Base-by-base conservation (phyloP, 64 coral and sea anemone species). In the Cladopsammia gracilis region DNA sequence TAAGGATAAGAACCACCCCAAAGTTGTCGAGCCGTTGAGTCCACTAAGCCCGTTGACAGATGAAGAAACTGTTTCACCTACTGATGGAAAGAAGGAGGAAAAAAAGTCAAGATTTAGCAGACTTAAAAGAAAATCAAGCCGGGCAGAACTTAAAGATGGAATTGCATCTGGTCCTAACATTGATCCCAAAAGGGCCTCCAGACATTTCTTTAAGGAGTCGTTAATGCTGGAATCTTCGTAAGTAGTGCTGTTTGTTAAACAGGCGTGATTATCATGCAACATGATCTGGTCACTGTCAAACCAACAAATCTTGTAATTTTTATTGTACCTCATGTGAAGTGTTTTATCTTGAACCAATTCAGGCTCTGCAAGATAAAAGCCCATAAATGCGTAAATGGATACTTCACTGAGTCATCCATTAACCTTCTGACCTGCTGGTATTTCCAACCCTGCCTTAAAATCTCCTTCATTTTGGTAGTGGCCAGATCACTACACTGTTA, bases 161-260 rank as follows among this genome's bases (percentile, higher is more conserved):
- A 98, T 98, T 87, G 96, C 96, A 5, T 98, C 96, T 47, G 96
- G 96, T 68, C 96, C 96, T 58, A 86, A 98, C 71, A 94, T 98
- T 23, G 96, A 98, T 89, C 93, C 90, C 18, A 87, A 89, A 77
- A 94, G 79, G 64, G 96, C 92, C 69, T 83, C 92, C 10, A 94
- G 90, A 25, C 88, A 94, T 75, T 98, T 88, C 65, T 91, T 98
- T 58, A 98, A 90, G 88, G 96, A 98, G 18, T 98, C 96, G 3
- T 64, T 98, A 44, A 91, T 94, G 88, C 83, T 98, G 56, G 96
- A 98, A 88, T 88, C 96, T 79, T 98, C 96, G 96, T 98, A 94
- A 98, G 96, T 98, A 98, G 60, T 46, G 42, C 16, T 58, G 20
- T 70, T 79, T 79, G 18, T 58, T 26, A 59, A 19, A 59, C 24